A percentile compares a stretch with the other conserved stretches of the same genome.
Evolutionary conservation across 2,113 vertebrate genomes (phyloP).

Genomic region (Pogonocichla stellata): DNA sequence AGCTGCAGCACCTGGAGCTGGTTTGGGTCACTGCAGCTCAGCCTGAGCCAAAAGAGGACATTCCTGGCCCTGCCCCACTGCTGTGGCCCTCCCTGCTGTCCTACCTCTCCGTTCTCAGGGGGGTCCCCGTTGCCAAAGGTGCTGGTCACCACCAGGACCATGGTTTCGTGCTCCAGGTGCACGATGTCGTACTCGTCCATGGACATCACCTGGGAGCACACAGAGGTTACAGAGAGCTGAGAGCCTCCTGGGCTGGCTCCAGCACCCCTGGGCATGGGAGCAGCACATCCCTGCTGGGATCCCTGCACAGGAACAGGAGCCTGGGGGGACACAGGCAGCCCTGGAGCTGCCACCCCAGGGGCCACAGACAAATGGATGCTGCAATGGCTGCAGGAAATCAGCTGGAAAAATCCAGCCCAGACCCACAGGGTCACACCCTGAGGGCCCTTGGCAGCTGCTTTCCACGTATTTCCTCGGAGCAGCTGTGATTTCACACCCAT

Average conservation of each 20-base stretch:
- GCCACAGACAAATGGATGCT: fast-evolving
- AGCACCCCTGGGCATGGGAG: background rate
- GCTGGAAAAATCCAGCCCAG: background rate
- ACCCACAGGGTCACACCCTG: background rate
- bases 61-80: fast-evolving
- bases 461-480: background rate
- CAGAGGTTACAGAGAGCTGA: background rate
- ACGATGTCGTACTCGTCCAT: conserved; percentile 97
- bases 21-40: background rate
- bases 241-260: background rate
- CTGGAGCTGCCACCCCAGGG: background rate
- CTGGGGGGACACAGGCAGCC: background rate
- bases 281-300: background rate
- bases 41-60: fast-evolving
- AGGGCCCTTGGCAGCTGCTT: background rate
- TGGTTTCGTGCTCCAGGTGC: conserved; percentile 91
- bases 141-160: conserved; percentile 93
- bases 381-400: background rate
- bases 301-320: background rate
- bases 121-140: conserved; percentile 97
- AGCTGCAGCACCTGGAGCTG: background rate
- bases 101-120: conserved; percentile 95
- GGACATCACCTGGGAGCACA: conserved; percentile 82
- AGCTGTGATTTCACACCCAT: fast-evolving
- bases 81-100: background rate